These are phyloP conservation scores for Cantharis rustica DNA, from an alignment of 2,888 invertebrate species.

Conservation along the genomic window DNA sequence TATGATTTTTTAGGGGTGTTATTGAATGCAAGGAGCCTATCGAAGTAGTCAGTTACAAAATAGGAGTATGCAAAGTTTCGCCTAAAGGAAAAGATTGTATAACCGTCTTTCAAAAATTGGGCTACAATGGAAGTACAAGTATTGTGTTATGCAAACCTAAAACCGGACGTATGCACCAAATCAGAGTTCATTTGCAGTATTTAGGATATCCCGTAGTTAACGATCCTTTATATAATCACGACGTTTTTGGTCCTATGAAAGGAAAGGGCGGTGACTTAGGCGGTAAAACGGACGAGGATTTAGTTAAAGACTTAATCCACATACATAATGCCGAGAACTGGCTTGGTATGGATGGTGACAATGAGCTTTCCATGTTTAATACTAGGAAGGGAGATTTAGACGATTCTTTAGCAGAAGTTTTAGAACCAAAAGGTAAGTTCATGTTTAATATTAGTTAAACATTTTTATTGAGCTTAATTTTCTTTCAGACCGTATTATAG, in stretches of 20 bases:
- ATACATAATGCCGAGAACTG: conserved; percentile 95
- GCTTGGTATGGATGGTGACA: conserved; percentile 89
- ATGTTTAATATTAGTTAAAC: background rate
- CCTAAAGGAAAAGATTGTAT: conserved; percentile 91
- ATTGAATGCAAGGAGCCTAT: conserved; percentile 89
- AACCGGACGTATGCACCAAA: conserved; percentile 99
- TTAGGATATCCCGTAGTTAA: conserved; percentile 97
- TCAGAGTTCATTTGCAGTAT: conserved; percentile 96
- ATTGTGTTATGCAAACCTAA: conserved; percentile 93
- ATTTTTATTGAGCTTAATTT: conserved; percentile 2
- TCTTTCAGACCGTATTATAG: conserved; percentile 52
- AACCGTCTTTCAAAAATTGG: conserved; percentile 88
- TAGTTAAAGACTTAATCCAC: conserved; percentile 85
- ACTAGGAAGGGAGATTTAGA: conserved; percentile 69
- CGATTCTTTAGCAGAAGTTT: conserved; percentile 57
- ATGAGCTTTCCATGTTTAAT: conserved; percentile 81
- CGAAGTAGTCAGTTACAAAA: conserved; percentile 92
- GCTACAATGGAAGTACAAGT: conserved; percentile 87
- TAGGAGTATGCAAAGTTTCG: conserved; percentile 94
- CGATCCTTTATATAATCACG: conserved; percentile 96
- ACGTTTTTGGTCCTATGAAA: conserved; percentile 91
- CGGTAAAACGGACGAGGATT: conserved; percentile 86
- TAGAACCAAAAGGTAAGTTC: conserved; percentile 52
- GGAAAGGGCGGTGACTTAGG: conserved; percentile 88
- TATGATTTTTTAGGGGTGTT: conserved; percentile 65